Evolutionary conservation across 2,113 vertebrate genomes (phyloP), one percentile per base, ranked within the genome.

Genomic region (Coturnix japonica): DNA sequence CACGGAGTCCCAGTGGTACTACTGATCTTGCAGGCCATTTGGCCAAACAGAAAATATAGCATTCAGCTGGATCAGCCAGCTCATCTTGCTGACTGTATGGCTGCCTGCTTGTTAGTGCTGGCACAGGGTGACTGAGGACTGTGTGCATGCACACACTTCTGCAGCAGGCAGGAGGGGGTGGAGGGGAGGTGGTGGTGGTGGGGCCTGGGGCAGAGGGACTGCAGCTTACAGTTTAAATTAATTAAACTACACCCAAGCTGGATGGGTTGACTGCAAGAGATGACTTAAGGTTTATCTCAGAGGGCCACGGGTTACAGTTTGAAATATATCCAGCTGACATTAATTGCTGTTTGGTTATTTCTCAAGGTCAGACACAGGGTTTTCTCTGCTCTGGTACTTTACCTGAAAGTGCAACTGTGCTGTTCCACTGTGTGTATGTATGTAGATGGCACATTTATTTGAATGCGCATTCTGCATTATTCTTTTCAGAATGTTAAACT

Each of bases 261-360:
- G 66, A 3, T 14, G 47, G 19, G 7, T 9, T 70, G 41, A 46
- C 22, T 44, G 37, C 19, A 3, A 18, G 47, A 56, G 22, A 2
- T 67, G 53, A 41, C 64, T 84, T 51, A 66, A 56, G 13, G 19
- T 89, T 76, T 87, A 59, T 73, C 71, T 82, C 49, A 44, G 12
- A 54, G 33, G 30, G 20, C 16, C 63, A 57, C 7, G 19, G 13
- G 19, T 82, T 84, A 37, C 49, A 60, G 60, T 69, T 22, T 65
- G 41, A 70, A 81, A 16, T 85, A 75, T 11, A 70, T 33, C 71
- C 63, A 76, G 35, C 63, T 85, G 71, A 49, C 35, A 26, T 69
- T 70, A 85, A 66, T 65, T 73, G 41, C 26, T 77, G 41, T 5
- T 91, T 87, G 11, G 11, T 89, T 73, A 30, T 92, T 92, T 79